These are phyloP conservation scores for Lathamus discolor DNA, from an alignment of 2,113 vertebrate genomes.

Conservation along the genomic window DNA sequence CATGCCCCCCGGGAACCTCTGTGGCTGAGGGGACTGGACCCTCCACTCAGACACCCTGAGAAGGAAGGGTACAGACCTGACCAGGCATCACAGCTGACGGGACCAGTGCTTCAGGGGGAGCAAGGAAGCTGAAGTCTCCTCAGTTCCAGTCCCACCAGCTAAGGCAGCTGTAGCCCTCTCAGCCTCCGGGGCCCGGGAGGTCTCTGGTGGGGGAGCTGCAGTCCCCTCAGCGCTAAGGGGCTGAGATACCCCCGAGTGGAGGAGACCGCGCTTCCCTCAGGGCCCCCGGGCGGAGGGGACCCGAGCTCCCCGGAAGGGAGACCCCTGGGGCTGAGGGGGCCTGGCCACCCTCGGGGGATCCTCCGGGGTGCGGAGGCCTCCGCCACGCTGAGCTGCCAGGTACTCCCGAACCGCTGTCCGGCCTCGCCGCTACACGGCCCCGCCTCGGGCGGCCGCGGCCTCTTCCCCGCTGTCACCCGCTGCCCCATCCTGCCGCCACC, in stretches of 20 bases:
- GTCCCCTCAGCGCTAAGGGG: not conserved
- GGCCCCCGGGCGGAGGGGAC: too few species aligned
- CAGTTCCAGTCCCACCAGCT: not conserved
- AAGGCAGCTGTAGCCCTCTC: not conserved
- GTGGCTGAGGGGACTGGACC: accelerated
- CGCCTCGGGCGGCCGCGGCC: not conserved
- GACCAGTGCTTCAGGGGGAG: not conserved
- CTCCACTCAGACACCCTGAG: not conserved
- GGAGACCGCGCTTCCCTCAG: accelerated
- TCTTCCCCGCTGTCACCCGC: not conserved
- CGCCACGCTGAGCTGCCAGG: too few species aligned
- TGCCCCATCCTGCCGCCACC: not conserved
- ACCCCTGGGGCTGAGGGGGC: not conserved
- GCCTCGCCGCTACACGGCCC: not conserved
- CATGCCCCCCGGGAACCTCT: accelerated
- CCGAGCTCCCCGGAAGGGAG: not conserved
- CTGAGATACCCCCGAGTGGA: not conserved
- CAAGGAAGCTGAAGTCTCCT: not conserved
- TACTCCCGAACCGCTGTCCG: not conserved
- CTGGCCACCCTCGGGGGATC: not conserved
- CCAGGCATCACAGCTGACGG: not conserved
- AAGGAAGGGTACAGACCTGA: accelerated
- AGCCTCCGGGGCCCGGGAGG: not conserved
- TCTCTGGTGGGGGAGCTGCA: not conserved
- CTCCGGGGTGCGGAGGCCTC: not conserved